Base-by-base conservation (phyloP, 2,113 vertebrate genomes). In the Forbesichthys papilliferus region DNA sequence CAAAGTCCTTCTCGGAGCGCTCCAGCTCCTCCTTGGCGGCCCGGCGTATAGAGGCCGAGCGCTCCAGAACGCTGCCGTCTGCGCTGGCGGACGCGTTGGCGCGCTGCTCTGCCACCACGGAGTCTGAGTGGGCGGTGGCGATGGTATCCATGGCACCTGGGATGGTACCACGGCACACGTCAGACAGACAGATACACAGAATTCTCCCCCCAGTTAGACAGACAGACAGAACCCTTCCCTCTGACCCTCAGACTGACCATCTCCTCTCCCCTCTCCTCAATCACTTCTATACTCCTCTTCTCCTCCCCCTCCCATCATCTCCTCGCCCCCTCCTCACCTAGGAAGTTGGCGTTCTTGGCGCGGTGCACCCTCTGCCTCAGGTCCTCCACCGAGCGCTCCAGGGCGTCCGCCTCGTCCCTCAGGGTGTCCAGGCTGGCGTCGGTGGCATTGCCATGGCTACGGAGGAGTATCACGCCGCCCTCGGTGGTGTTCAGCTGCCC, bases 61-160 rank as follows among this genome's bases (percentile, higher is more conserved):
- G 88, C 70, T 93, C 87, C 80, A 96, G 69, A 0, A 87, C 64
- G 36, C 90, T 95, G 3, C 84, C 84, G 0, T 91, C 83, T 11
- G 91, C 53, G 7, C 83, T 90, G 68, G 92, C 93, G 62, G 96
- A 94, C 54, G 83, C 83, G 61, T 94, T 96, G 77, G 91, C 93
- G 33, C 78, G 90, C 51, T 77, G 59, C 82, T 98, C 95, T 1
- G 96, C 96, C 68, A 79, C 89, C 1, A 81, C 64, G 47, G 96
- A 98, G 86, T 94, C 85, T 64, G 87, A 83, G 81, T 95, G 93
- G 58, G 97, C 97, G 64, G 92, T 89, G 69, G 88, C 86, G 78
- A 99, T 95, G 64, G 96, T 98, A 49, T 95, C 95, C 90, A 94
- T 81, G 52, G 97, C 96, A 2, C 98, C 98, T 99, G 78, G 20